Percentiles rank a stretch among this genome's conserved stretches.
Conservation (phyloP, 2,797 vertebrate species). For the Lemur catta region DNA sequence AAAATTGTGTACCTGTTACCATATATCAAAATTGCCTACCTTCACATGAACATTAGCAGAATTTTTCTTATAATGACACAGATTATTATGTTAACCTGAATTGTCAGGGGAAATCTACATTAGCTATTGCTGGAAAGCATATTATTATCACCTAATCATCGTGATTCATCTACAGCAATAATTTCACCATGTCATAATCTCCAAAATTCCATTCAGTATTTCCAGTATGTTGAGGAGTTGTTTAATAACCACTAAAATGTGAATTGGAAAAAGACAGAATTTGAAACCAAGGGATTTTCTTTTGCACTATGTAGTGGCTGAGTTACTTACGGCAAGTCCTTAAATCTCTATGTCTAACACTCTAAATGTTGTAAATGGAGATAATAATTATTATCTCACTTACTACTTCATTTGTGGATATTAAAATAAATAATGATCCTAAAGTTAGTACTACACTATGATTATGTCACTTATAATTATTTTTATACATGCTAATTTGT, state of each 20-base stretch:
- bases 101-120: not conserved
- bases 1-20: no score
- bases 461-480: not conserved
- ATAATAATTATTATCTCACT: not conserved
- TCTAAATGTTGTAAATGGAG: not conserved
- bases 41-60: not conserved
- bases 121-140: not conserved
- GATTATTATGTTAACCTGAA: not conserved
- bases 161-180: not conserved
- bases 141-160: not conserved
- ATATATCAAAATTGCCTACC: not conserved
- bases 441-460: not conserved
- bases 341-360: not conserved
- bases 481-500: not conserved
- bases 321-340: not conserved
- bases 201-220: not conserved
- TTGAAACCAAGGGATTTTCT: not conserved
- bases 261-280: not conserved
- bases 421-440: not conserved
- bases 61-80: not conserved
- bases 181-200: not conserved
- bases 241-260: not conserved
- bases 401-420: not conserved
- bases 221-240: not conserved
- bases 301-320: not conserved